Conservation (phyloP, 2,113 vertebrate genomes). For the Anhinga rufa region DNA sequence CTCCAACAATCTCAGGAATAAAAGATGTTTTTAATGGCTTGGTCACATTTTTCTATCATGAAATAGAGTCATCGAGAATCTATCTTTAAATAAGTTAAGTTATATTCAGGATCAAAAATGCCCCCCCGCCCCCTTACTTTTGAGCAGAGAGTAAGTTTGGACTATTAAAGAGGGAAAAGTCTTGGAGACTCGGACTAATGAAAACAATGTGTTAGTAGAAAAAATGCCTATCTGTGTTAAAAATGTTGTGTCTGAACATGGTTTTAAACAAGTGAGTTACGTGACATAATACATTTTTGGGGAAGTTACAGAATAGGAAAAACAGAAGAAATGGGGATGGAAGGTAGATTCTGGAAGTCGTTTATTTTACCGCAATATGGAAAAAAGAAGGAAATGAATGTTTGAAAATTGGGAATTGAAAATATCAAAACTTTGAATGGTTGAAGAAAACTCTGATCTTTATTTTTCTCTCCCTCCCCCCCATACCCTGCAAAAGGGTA, state of each 20-base stretch:
- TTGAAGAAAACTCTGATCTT: not conserved
- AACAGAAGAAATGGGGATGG: not conserved
- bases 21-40: not conserved
- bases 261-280: not conserved
- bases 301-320: not conserved
- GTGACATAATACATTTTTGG: not conserved
- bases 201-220: conserved; percentile 15
- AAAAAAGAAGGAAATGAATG: not conserved
- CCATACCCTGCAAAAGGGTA: not conserved
- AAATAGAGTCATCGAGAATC: not conserved
- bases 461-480: not conserved
- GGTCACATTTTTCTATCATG: not conserved
- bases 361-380: not conserved
- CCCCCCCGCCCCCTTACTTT: not conserved
- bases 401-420: not conserved
- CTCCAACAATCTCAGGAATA: not conserved
- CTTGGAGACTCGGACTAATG: not conserved
- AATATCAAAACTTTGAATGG: not conserved
- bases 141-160: not conserved
- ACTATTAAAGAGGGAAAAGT: not conserved
- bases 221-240: not conserved
- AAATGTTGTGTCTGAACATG: not conserved
- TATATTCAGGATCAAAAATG: not conserved
- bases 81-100: not conserved
- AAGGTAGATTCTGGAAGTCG: not conserved